Percentiles rank a stretch among this genome's conserved stretches.
These are phyloP conservation scores for Acanthisitta chloris DNA, from an alignment of 2,113 vertebrate genomes.

Conservation along the genomic window DNA sequence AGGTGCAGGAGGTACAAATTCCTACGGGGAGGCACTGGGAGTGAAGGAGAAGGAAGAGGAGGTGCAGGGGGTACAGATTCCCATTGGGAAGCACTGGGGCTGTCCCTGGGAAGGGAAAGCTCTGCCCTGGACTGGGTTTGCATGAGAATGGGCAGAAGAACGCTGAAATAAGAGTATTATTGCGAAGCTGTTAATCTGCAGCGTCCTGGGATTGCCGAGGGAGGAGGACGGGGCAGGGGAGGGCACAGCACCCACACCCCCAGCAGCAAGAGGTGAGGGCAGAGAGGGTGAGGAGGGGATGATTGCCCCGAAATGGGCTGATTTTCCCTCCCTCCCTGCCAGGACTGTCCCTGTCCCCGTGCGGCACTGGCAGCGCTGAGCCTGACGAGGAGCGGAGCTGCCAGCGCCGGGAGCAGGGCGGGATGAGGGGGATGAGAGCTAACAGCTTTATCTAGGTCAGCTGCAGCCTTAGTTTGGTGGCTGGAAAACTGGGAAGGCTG, in stretches of 20 bases:
- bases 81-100: rapidly evolving
- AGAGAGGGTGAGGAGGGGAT: background rate
- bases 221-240: background rate
- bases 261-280: background rate
- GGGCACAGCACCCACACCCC: background rate
- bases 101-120: background rate
- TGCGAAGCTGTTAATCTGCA: background rate
- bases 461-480: background rate
- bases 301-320: rapidly evolving
- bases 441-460: background rate
- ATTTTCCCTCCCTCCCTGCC: no score
- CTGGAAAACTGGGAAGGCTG: rapidly evolving
- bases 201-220: background rate
- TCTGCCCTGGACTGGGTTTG: background rate
- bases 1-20: no score
- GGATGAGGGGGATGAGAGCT: background rate
- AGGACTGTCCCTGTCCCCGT: no score
- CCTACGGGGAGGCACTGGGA: no score
- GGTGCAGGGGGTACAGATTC: background rate
- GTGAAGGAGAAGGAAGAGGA: background rate
- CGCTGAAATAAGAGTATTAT: background rate
- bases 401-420: background rate
- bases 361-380: no score
- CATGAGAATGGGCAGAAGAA: background rate
- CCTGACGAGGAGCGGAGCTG: rapidly evolving